Evolutionary conservation across 2,888 invertebrate species (phyloP).

Genomic region (Hypolimnas misippus): DNA sequence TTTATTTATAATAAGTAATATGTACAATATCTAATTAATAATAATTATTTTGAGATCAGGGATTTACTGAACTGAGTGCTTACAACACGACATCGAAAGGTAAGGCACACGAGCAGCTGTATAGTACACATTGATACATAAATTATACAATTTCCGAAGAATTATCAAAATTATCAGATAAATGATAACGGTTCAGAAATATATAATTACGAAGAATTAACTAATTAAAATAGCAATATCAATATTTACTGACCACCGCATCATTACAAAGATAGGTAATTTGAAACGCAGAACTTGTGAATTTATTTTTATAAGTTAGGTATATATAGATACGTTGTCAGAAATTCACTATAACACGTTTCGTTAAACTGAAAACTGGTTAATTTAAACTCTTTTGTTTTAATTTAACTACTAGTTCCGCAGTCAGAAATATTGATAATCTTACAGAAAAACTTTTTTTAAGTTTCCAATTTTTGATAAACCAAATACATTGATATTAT

Average conservation of each 20-base stretch:
- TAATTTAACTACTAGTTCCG: no score
- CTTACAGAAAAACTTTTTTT: not conserved
- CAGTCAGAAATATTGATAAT: not conserved
- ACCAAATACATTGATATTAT: not conserved
- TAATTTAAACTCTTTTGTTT: no score
- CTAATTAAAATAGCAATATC: not conserved
- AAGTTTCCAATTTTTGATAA: not conserved
- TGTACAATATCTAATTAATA: constrained; percentile 15
- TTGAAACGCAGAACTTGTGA: no score
- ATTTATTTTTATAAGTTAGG: no score
- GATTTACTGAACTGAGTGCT: constrained; percentile 8
- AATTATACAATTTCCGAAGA: not conserved
- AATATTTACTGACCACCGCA: not conserved
- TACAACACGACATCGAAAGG: constrained; percentile 16
- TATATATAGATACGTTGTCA: no score
- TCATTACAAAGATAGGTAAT: no score
- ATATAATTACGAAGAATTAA: not conserved
- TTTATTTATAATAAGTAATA: constrained; percentile 15
- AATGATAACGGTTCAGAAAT: not conserved
- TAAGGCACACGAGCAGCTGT: constrained; percentile 34
- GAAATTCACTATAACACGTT: no score
- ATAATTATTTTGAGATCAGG: constrained; percentile 18
- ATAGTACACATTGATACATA: constrained; percentile 8
- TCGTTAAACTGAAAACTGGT: no score
- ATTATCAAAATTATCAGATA: not conserved